phyloP scores from a whole-genome alignment of 2,797 vertebrate species.

The Hydrocynus forskahlii region DNA sequence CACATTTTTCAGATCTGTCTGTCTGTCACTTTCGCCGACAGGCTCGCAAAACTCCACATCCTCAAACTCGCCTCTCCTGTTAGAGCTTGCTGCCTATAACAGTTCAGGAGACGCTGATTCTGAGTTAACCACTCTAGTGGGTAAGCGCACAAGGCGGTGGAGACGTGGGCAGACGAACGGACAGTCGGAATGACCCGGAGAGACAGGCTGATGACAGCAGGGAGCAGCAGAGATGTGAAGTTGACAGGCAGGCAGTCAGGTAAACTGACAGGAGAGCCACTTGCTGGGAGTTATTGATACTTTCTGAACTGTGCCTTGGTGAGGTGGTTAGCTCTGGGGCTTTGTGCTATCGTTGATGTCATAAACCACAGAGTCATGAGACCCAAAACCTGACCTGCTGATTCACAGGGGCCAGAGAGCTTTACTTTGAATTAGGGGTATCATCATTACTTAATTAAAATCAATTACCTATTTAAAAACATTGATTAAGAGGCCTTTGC shows the following conservation, averaged over 20 bases:
- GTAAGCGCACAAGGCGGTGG: background rate
- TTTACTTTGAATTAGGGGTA: too few relatives aligned
- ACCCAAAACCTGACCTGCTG: background rate
- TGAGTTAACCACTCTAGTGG: conserved; percentile 32
- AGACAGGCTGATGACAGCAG: conserved; percentile 42
- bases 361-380: background rate
- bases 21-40: conserved; percentile 26
- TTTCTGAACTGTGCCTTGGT: conserved; percentile 13
- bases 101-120: conserved; percentile 17
- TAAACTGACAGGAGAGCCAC: conserved; percentile 4
- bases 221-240: conserved; percentile 29
- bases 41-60: conserved; percentile 10
- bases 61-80: conserved; percentile 23
- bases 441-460: too few relatives aligned
- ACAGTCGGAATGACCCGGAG: conserved; percentile 25
- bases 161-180: conserved; percentile 13
- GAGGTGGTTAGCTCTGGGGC: background rate
- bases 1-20: conserved; percentile 17
- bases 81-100: background rate
- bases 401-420: background rate
- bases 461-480: too few relatives aligned
- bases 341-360: background rate
- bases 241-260: conserved; percentile 12
- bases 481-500: too few relatives aligned
- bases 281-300: background rate